Conservation (phyloP, 53 echinoderm and acorn worm species). For the Zoroaster sp. region DNA sequence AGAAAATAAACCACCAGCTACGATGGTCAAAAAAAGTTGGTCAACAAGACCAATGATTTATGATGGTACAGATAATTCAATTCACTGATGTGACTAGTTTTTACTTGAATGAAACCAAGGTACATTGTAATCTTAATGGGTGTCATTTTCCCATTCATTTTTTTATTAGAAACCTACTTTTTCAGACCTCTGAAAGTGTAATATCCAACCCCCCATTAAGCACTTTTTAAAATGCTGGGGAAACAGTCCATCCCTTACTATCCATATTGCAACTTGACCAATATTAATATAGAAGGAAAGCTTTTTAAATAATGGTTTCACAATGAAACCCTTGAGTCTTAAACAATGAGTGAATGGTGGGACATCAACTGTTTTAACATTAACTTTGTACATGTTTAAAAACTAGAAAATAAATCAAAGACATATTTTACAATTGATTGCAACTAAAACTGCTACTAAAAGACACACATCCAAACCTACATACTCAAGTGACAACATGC, state of each 20-base stretch:
- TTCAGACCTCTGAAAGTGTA: no score
- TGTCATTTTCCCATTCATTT: no score
- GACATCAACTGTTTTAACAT: neutral
- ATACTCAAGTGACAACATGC: slow-evolving; percentile 8
- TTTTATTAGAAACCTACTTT: no score
- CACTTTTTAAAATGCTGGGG: no score
- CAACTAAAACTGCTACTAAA: slow-evolving; percentile 28
- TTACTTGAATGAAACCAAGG: no score
- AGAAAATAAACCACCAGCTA: neutral
- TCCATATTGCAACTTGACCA: slow-evolving; percentile 24
- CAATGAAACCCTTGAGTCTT: neutral
- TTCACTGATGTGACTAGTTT: no score
- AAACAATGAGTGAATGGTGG: slow-evolving; percentile 13
- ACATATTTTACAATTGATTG: slow-evolving; percentile 22
- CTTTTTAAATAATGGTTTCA: neutral
- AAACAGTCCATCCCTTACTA: neutral
- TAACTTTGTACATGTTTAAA: slow-evolving; percentile 38
- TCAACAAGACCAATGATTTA: no score
- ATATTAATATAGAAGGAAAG: neutral
- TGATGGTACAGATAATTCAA: no score
- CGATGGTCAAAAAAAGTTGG: no score
- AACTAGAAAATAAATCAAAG: neutral
- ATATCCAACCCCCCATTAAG: no score
- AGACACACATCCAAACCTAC: slow-evolving; percentile 53
- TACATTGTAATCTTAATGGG: no score